phyloP scores from a whole-genome alignment of 2,113 vertebrate genomes.

The Ageneiosus marmoratus region DNA sequence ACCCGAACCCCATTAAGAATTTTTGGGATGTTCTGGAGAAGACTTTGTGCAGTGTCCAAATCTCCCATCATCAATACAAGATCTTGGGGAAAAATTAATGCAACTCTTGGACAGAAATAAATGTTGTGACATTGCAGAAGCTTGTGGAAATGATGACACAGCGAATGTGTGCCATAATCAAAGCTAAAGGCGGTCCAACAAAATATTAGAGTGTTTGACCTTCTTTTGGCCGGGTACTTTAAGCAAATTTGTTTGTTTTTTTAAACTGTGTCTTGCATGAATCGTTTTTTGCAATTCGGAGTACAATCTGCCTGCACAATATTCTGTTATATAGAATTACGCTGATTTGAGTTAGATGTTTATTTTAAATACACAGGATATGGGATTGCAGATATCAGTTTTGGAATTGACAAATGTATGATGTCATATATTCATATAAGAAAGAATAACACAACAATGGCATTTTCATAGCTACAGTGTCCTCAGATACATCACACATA shows the following conservation, averaged over 20 bases:
- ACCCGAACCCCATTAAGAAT: no score
- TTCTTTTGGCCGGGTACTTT: no score
- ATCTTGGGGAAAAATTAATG: no score
- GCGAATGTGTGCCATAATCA: no score
- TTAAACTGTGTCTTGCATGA: neutral
- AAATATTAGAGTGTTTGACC: no score
- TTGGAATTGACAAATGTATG: constrained; percentile 10
- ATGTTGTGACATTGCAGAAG: no score
- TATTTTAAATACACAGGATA: neutral
- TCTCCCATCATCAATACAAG: no score
- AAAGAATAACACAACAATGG: constrained; percentile 20
- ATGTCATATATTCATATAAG: constrained; percentile 12
- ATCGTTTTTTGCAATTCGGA: neutral
- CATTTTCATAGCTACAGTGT: constrained; percentile 17
- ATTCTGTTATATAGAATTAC: neutral
- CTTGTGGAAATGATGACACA: no score
- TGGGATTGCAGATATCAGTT: neutral
- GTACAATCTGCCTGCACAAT: neutral
- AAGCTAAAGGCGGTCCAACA: no score
- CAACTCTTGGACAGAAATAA: no score
- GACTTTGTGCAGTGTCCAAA: no score
- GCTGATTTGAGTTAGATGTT: neutral
- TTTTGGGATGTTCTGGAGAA: no score
- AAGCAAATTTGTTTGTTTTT: neutral
- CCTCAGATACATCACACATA: constrained; percentile 21